Evolutionary conservation across 1,140 invertebrate species (phyloP), one percentile per base, ranked within the genome.

Genomic region (Hylaeus volcanicus): DNA sequence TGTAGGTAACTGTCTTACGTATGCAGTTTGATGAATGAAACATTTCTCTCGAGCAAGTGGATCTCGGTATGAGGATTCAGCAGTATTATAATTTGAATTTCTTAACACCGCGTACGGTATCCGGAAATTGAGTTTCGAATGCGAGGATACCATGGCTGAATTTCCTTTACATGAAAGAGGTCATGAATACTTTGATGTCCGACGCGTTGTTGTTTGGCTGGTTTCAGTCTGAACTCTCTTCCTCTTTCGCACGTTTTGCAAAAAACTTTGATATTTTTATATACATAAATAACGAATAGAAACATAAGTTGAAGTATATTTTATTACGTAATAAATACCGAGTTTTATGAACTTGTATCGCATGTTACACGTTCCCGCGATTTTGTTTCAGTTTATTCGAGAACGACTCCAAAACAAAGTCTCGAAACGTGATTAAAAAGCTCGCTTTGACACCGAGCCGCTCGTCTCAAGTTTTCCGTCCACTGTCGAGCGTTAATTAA

Each of bases 1-100:
- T 60, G 55, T 26, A 26, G 26, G 26, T 2, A 45, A 56, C 26
- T 39, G 9, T 56, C 11, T 75, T 37, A 60, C 39, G 51, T 64
- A 53, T 56, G 26, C 58, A 6, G 51, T 63, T 82, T 66, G 58
- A 85, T 81, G 84, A 84, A 85, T 84, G 84, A 85, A 85, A 85
- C 84, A 84, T 85, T 84, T 84, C 68, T 55, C 58, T 5, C 45
- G 48, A 5, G n/a, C 69, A 83, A 79, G 71, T 65, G 55, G 76
- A 84, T 84, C 63, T 37, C 6, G 15, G 12, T 43, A 37, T 12
- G 68, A 63, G 51, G 45, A 64, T 79, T 58, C 61, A 41, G 58
- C n/a, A 48, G 58, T 69, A 81, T 86, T 86, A 86, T 64, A 86
- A 85, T 86, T 86, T 77, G 69, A 85, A 85, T 81, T 84, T 81